Conservation (phyloP, 2,888 invertebrate genomes). For the Meiosimyza platycephala region DNA sequence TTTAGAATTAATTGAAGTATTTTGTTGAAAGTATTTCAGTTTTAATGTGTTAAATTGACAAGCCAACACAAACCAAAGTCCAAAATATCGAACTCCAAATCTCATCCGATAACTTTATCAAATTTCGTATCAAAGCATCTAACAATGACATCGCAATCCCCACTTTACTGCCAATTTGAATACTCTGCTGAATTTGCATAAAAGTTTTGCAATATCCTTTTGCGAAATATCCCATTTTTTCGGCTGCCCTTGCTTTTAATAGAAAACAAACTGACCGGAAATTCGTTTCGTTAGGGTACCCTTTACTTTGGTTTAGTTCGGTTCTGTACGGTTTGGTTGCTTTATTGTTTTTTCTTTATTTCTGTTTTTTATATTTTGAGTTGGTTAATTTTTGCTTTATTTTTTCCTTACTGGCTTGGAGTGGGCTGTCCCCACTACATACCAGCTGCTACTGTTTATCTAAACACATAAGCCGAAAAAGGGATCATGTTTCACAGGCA, state of each 20-base stretch:
- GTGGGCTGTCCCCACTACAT: background rate
- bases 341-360: constrained; percentile 21
- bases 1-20: too few relatives aligned
- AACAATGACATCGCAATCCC: background rate
- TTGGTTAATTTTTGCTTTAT: background rate
- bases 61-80: too few relatives aligned
- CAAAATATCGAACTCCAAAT: too few relatives aligned
- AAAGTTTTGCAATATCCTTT: constrained; percentile 23
- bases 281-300: constrained; percentile 19
- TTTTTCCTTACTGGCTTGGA: background rate
- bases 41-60: too few relatives aligned
- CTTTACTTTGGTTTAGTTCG: background rate
- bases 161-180: background rate
- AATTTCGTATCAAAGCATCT: background rate
- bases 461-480: constrained; percentile 9
- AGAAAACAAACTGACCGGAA: constrained; percentile 44
- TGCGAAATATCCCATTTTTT: background rate
- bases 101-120: too few relatives aligned
- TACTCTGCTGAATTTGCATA: constrained; percentile 23
- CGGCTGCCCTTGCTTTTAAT: constrained; percentile 26
- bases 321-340: background rate
- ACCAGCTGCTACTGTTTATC: constrained; percentile 4
- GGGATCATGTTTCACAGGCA: constrained; percentile 7
- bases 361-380: background rate
- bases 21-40: too few relatives aligned